These are phyloP conservation scores for Mustela lutreola DNA, from an alignment of 2,113 vertebrate genomes.

Conservation along the genomic window DNA sequence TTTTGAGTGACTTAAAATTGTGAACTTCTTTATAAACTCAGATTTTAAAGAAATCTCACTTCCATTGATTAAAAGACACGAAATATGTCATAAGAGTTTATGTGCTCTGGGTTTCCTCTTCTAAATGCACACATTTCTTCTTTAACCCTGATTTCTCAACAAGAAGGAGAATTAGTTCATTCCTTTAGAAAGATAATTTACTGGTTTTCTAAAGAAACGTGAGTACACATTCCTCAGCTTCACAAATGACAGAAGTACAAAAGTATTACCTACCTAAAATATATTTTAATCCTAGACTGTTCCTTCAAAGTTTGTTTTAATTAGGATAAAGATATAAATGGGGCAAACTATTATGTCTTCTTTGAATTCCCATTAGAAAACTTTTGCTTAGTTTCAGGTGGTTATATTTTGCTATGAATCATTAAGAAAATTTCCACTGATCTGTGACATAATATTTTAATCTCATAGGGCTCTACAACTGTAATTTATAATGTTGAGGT, in stretches of 20 bases:
- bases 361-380: slow-evolving; percentile 49
- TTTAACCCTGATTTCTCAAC: slow-evolving; percentile 1
- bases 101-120: background rate
- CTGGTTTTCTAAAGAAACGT: slow-evolving; percentile 38
- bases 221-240: background rate
- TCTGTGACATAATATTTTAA: slow-evolving; percentile 73
- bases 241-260: background rate
- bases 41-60: background rate
- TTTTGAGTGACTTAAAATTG: background rate
- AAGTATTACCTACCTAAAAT: background rate
- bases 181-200: background rate
- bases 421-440: slow-evolving; percentile 68
- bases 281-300: background rate
- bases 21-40: background rate
- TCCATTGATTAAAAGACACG: slow-evolving; percentile 21
- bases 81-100: background rate
- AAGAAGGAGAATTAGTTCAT: background rate
- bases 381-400: slow-evolving; percentile 64
- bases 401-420: slow-evolving; percentile 63
- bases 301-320: slow-evolving; percentile 55
- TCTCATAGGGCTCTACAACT: background rate
- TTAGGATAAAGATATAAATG: slow-evolving; percentile 59
- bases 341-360: slow-evolving; percentile 45
- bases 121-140: slow-evolving; percentile 18
- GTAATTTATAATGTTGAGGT: slow-evolving; percentile 65